Base-by-base conservation (phyloP, 2,888 invertebrate species). In the Diogma glabrata region DNA sequence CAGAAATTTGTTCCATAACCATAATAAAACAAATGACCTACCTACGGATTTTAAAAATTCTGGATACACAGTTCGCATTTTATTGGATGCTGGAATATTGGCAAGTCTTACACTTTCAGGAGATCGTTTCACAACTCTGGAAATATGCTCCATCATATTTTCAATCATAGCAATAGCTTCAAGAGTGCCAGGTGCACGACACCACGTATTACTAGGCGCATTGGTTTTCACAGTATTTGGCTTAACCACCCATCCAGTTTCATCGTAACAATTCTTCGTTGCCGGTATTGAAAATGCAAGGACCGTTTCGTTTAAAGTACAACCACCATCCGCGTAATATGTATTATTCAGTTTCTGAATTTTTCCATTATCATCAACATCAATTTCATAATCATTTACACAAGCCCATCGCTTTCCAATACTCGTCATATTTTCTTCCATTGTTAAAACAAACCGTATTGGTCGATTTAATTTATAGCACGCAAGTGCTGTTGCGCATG, bases 341-440 rank as follows among this genome's bases (percentile, higher is more conserved):
- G 68, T 68, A 43, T 71, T 72, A 51, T 79, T 75, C 22, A 90
- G 58, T 51, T 79, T 79, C 48, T 82, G 78, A 49, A 88, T 82
- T 50, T 76, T 75, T 2, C 87, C 88, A 1, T 74, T 66, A 26
- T 74, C 67, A 58, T 79, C 72, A 0, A 79, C 75, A 4, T 76
- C 81, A 9, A 73, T 79, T 63, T 85, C 81, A 62, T 84, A 88
- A 54, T 81, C 77, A 4, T 74, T 68, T 6, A 72, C 74, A 47
- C 73, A 71, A 0, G 84, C 75, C 52, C 72, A 67, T 20, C 88
- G 72, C 62, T 83, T 85, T 2, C 88, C 88, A 1, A 81, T 60
- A 4, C 77, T 70, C 47, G 77, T 74, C 79, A 89, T 82, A 60
- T 83, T 87, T 19, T 80, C 77, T 60, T 83, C 81, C 51, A 91